phyloP scores from a whole-genome alignment of 2,797 vertebrate species.

The Anolis apletophallus region DNA sequence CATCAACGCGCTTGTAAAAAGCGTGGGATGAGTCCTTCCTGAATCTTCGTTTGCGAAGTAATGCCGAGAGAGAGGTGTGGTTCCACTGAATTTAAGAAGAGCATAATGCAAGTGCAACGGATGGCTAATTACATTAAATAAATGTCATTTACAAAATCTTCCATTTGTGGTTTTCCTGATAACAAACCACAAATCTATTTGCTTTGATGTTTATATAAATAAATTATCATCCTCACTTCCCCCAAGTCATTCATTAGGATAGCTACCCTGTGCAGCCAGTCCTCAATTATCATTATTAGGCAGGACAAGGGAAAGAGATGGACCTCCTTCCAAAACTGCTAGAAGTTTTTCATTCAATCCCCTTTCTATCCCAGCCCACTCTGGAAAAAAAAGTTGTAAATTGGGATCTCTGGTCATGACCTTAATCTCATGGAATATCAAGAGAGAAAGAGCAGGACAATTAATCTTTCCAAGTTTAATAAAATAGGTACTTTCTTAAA shows the following conservation, averaged over 20 bases:
- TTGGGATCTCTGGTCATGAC: neutral
- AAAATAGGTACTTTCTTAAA: neutral
- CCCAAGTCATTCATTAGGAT: neutral
- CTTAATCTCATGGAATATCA: neutral
- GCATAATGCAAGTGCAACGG: neutral
- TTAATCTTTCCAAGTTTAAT: neutral
- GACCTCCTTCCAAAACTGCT: neutral
- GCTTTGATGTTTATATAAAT: neutral
- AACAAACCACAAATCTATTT: neutral
- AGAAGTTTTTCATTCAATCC: neutral
- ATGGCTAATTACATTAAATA: neutral
- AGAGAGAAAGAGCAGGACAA: neutral
- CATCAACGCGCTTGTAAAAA: too few relatives aligned
- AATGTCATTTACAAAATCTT: neutral
- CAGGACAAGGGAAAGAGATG: neutral
- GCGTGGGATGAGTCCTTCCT: too few relatives aligned
- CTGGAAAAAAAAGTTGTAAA: neutral
- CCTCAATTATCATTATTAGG: neutral
- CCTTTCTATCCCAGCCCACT: neutral
- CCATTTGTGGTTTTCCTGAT: neutral
- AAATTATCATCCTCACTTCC: neutral
- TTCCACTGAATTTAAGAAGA: neutral
- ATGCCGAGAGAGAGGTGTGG: too few relatives aligned
- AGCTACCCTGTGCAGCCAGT: neutral
- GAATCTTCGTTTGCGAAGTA: too few relatives aligned